Evolutionary conservation across 2,797 vertebrate species (phyloP), one percentile per base, ranked within the genome.

Genomic region (Labeo calbasu): DNA sequence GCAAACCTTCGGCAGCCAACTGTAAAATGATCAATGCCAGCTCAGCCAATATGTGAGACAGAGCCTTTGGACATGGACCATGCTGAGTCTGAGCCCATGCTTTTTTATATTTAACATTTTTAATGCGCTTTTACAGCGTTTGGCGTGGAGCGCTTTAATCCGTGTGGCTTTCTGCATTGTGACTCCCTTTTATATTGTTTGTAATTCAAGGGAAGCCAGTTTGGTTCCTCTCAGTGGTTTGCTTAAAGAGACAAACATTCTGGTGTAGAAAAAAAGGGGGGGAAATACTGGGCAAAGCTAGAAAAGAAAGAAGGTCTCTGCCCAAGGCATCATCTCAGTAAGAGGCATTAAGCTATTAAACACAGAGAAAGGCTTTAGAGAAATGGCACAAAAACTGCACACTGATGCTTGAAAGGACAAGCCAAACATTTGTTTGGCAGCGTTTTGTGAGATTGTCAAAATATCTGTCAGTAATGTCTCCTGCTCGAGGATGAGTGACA

Each of bases 311-410:
- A 88, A 66, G 63, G 50, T 88, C 75, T 86, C 81, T 77, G 89
- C 91, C 87, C 85, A 61, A 19, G 88, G 89, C 89, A 84, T 91
- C 84, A 63, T 90, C 82, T 89, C 83, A 87, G 85, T 86, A 89
- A 82, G 88, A 89, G 81, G 87, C 89, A 90, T 82, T 88, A 89
- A 90, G 88, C 89, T 89, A 90, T 92, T 91, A 92, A 91, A 92
- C 82, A 84, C 40, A 3, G 89, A 91, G 89, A 90, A 79, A 82
- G 86, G 86, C 79, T 89, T 88, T 85, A 88, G 84, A 88, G 71
- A 87, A 86, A 50, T 48, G 69, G 77, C 68, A 77, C 76, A 73
- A 63, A 80, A 85, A 63, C 82, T 88, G 57, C 28, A 86, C 83
- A 77, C 61, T 21, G 80, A 72, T 7, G 53, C 69, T 71, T 88